These are phyloP conservation scores for Pseudomyrmex dendroicus DNA, from an alignment of 1,140 invertebrate genomes.

Conservation along the genomic window DNA sequence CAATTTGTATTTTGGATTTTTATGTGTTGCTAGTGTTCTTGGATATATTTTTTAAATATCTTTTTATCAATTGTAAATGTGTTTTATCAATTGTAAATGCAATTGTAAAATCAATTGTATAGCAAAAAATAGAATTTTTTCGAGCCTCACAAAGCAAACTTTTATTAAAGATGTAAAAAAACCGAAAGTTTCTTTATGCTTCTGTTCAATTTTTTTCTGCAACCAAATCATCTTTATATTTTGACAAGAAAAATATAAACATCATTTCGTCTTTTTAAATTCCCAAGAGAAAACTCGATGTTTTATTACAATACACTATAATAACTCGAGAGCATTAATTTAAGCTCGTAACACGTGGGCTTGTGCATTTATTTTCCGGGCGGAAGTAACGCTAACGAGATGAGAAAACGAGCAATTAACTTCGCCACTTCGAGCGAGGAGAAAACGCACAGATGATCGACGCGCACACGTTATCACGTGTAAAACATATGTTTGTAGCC, in stretches of 20 bases:
- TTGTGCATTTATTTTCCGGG: slow-evolving; percentile 47
- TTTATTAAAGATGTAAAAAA: too few species aligned
- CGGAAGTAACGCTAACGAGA: slow-evolving; percentile 76
- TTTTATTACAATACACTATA: slow-evolving; percentile 15
- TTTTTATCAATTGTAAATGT: too few species aligned
- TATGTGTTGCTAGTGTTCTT: not conserved
- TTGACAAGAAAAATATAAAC: not conserved
- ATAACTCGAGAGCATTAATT: slow-evolving; percentile 46
- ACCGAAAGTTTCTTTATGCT: too few species aligned
- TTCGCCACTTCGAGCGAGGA: slow-evolving; percentile 75
- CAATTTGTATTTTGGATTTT: not conserved
- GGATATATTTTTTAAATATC: not conserved
- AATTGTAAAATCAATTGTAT: too few species aligned
- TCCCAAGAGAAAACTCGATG: slow-evolving; percentile 14
- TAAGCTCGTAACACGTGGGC: slow-evolving; percentile 47
- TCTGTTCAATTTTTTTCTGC: not conserved
- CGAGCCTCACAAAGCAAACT: too few species aligned
- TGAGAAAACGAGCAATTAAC: slow-evolving; percentile 81
- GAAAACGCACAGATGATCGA: slow-evolving; percentile 71
- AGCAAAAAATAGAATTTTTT: not conserved
- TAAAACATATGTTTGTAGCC: slow-evolving; percentile 65
- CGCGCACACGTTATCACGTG: slow-evolving; percentile 66
- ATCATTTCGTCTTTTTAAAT: not conserved
- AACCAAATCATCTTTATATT: not conserved
- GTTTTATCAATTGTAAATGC: too few species aligned